Conservation (phyloP, 2,888 invertebrate genomes). For the Troilus luridus region DNA sequence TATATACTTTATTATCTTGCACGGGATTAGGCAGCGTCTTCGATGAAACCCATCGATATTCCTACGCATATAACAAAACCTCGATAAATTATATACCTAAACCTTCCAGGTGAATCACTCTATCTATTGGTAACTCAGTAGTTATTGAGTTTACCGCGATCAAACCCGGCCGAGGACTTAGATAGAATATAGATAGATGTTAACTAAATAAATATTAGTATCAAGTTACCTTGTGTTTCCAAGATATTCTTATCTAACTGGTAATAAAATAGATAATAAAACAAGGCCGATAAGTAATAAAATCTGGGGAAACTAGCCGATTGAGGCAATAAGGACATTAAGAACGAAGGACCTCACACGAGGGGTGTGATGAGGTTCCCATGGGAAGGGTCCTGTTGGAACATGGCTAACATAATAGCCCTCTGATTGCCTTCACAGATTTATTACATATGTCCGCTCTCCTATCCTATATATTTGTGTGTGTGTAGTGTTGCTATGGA, state of each 20-base stretch:
- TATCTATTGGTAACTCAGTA: no score
- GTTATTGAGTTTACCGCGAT: no score
- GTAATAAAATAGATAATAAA: neutral
- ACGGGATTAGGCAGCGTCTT: no score
- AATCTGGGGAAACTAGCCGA: neutral
- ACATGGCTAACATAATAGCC: slow-evolving; percentile 21
- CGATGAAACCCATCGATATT: no score
- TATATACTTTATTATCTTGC: no score
- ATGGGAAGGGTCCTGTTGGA: neutral
- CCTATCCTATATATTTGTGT: neutral
- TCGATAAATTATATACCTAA: no score
- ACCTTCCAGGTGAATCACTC: no score
- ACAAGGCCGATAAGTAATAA: neutral
- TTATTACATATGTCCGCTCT: slow-evolving; percentile 45
- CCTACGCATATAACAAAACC: no score
- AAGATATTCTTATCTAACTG: neutral
- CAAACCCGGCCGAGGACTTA: no score
- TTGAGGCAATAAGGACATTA: neutral
- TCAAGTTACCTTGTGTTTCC: no score
- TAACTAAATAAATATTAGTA: no score
- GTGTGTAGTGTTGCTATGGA: neutral
- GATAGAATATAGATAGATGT: no score
- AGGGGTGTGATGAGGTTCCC: slow-evolving; percentile 29
- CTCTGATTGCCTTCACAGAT: slow-evolving; percentile 43
- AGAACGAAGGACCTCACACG: neutral